These are phyloP conservation scores for Thunnus thynnus DNA, from an alignment of 2,113 vertebrate species.

Conservation along the genomic window DNA sequence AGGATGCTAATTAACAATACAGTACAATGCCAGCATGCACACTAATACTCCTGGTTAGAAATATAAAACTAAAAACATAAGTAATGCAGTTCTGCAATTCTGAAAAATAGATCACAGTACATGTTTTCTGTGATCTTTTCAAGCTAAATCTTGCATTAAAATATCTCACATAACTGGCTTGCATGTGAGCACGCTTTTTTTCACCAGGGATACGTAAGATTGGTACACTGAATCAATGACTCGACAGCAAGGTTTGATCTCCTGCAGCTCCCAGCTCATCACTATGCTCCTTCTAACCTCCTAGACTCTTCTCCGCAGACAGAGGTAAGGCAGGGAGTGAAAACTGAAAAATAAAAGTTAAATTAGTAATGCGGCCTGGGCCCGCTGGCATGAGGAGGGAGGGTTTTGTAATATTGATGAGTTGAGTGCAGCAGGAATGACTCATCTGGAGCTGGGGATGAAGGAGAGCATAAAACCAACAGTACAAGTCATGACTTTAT, in stretches of 20 bases:
- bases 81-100: neutral
- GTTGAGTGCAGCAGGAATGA: slow-evolving; percentile 67
- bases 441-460: slow-evolving; percentile 65
- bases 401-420: slow-evolving; percentile 83
- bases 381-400: slow-evolving; percentile 60
- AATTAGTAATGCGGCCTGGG: slow-evolving; percentile 81
- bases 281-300: slow-evolving; percentile 6
- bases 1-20: neutral
- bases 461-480: slow-evolving; percentile 30
- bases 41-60: neutral
- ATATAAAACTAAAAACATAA: neutral
- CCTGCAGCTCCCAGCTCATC: neutral
- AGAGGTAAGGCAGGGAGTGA: slow-evolving; percentile 52
- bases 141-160: neutral
- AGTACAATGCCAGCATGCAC: neutral
- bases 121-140: neutral
- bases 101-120: neutral
- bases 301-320: slow-evolving; percentile 29
- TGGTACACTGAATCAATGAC: slow-evolving; percentile 1
- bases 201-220: neutral
- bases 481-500: slow-evolving; percentile 17
- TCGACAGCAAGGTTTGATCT: slow-evolving; percentile 1
- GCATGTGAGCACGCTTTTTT: neutral
- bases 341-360: slow-evolving; percentile 80
- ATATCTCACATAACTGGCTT: neutral